A percentile compares a stretch with the other conserved stretches of the same genome.
These are phyloP conservation scores for Netelia virgata DNA, from an alignment of 2,888 invertebrate species.

Conservation along the genomic window DNA sequence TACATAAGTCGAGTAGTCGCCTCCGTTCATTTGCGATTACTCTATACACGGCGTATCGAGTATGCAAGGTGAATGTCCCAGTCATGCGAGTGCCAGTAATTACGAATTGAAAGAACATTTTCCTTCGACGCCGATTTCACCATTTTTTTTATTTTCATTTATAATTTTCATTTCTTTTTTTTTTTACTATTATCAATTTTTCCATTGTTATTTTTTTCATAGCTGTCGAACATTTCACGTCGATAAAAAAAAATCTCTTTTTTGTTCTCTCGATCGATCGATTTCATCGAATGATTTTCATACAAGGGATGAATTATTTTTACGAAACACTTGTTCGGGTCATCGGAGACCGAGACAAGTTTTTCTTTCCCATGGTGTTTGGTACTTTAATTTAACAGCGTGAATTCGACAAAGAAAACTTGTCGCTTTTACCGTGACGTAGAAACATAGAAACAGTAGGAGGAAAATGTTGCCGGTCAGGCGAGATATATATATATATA, in stretches of 20 bases:
- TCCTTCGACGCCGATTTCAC: not conserved
- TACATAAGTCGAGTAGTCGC: slow-evolving; percentile 60
- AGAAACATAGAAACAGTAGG: not conserved
- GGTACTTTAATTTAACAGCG: slow-evolving; percentile 59
- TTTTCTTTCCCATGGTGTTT: slow-evolving; percentile 56
- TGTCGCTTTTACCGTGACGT: slow-evolving; percentile 42
- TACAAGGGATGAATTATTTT: slow-evolving; percentile 15
- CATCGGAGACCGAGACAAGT: slow-evolving; percentile 35
- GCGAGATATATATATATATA: not conserved
- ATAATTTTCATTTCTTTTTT: not conserved
- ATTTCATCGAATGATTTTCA: not conserved
- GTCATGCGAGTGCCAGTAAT: slow-evolving; percentile 1
- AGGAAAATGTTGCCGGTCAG: not conserved
- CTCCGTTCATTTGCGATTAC: slow-evolving; percentile 34
- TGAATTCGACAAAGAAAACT: slow-evolving; percentile 58
- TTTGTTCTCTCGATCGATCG: too few relatives aligned
- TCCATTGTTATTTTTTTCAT: not conserved
- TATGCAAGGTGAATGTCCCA: slow-evolving; percentile 37
- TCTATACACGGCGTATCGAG: not conserved
- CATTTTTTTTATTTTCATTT: not conserved
- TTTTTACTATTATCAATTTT: not conserved
- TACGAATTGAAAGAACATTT: slow-evolving; percentile 7
- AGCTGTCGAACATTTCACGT: not conserved
- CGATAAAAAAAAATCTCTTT: not conserved
- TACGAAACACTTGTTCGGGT: slow-evolving; percentile 47